Evolutionary conservation across 2,888 invertebrate genomes (phyloP), one percentile per base, ranked within the genome.

Genomic region (Pristionchus exspectatus): DNA sequence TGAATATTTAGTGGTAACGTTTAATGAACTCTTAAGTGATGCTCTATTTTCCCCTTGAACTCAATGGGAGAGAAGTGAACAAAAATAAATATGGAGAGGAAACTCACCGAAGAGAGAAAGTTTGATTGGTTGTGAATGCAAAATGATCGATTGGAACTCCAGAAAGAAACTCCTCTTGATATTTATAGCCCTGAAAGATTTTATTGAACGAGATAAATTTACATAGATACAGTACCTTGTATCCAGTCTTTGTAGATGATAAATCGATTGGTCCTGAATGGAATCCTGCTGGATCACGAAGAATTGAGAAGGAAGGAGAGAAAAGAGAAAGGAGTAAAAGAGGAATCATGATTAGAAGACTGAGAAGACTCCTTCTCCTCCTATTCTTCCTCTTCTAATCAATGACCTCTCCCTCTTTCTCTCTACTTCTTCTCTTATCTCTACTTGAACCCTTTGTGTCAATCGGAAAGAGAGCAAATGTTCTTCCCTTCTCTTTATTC

Each of bases 81-180:
- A 24, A 24, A 21, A 24, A 4, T 63, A 63, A 63, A 63, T 21
- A 63, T 24, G 24, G 63, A 85, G n/a, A 24, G 38, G 10, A 30
- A 27, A 56, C 56, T 24, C 69, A 92, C 92, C 93, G 91, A 86
- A 94, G 72, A 69, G 90, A 72, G 89, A 94, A 94, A 33, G 91
- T 92, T 50, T 83, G 88, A 24, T 91, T 89, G 89, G 92, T 91
- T 14, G 90, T 89, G 90, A 92, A 94, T 14, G 92, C 90, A 90
- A 95, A 95, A 90, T 95, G 95, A 87, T 94, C 94, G 50, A 94
- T 88, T 18, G 94, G 93, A 89, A 89, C 90, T 30, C 63, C 85
- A 10, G 27, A 24, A n/a, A 84, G 72, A 50, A 63, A 87, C 24
- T 90, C 90, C 27, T 87, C 90, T 9, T 74, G 27, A 50, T 84